Evolutionary conservation across 2,113 vertebrate genomes (phyloP), one percentile per base, ranked within the genome.

Genomic region (Mormyrus lacerda): DNA sequence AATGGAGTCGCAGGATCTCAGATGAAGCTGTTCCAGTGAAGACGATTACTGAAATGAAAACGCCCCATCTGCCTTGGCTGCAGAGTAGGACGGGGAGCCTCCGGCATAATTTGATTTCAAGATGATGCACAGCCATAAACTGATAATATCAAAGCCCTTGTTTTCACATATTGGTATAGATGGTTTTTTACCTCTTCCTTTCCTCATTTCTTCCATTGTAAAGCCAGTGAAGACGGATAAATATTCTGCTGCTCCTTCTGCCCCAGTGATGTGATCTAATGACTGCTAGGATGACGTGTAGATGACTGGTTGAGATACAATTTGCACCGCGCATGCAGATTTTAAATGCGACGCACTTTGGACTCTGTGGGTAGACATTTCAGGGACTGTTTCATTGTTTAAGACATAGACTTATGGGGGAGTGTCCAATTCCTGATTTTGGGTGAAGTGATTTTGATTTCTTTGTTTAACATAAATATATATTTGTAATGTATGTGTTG

Each of bases 41-140:
- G 87, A 90, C 47, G 87, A 90, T 90, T 90, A 90, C 87, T 15
- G 27, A 86, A 90, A 90, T 88, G 79, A 90, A 88, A 88, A 90
- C 31, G 48, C 87, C 44, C 76, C 61, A 42, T 88, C 89, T 84
- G 73, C 51, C 87, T 85, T 39, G 19, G 79, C 90, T 27, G 35
- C 90, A 44, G 48, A 88, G 61, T 10, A 89, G 84, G 89, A 87
- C 9, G 90, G 24, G 27, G 21, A 88, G 89, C 90, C 86, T 58
- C 47, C 5, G 89, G 55, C 76, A 58, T 86, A 69, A 91, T 90
- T 91, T 86, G 76, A 89, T 90, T 91, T 91, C 76, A 88, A 88
- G 87, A 89, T 85, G 76, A 90, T 53, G 82, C 88, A 53, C 87
- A 48, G 89, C 89, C 69, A 86, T 89, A 91, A 89, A 85, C 87